A percentile compares a stretch with the other conserved stretches of the same genome.
Conservation (phyloP, 2,888 invertebrate genomes). For the Drosophila neutralis region DNA sequence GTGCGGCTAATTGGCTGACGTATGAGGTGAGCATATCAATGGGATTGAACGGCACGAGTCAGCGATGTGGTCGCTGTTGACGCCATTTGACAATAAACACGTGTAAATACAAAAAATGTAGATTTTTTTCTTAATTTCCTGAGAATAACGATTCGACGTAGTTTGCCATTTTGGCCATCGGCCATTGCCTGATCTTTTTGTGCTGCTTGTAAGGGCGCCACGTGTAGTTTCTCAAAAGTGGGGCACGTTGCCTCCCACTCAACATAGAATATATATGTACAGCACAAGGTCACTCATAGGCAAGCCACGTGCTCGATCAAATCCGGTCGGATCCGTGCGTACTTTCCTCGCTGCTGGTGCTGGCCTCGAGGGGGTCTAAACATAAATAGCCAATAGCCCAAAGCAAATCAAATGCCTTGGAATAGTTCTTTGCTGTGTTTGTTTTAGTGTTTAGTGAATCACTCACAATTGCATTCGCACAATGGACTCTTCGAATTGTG, state of each 20-base stretch:
- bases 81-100: constrained; percentile 49
- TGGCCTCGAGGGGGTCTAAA: constrained; percentile 16
- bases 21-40: constrained; percentile 55
- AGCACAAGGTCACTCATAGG: constrained; percentile 49
- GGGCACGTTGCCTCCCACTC: constrained; percentile 32
- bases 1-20: constrained; percentile 64
- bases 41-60: constrained; percentile 54
- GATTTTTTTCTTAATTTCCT: constrained; percentile 35
- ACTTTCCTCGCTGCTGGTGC: constrained; percentile 2
- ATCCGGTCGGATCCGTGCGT: constrained; percentile 28
- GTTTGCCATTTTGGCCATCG: constrained; percentile 54
- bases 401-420: background rate
- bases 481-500: background rate
- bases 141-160: constrained; percentile 45
- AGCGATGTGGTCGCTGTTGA: constrained; percentile 59
- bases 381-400: background rate
- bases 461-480: background rate
- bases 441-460: background rate
- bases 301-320: constrained; percentile 52
- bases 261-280: constrained; percentile 27
- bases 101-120: constrained; percentile 44
- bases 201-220: constrained; percentile 45
- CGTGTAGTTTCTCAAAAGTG: constrained; percentile 36
- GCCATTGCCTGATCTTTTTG: constrained; percentile 42
- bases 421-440: constrained; percentile 10